Evolutionary conservation across 2,797 vertebrate species (phyloP), one percentile per base, ranked within the genome.

Genomic region (Phataginus tetradactyla): DNA sequence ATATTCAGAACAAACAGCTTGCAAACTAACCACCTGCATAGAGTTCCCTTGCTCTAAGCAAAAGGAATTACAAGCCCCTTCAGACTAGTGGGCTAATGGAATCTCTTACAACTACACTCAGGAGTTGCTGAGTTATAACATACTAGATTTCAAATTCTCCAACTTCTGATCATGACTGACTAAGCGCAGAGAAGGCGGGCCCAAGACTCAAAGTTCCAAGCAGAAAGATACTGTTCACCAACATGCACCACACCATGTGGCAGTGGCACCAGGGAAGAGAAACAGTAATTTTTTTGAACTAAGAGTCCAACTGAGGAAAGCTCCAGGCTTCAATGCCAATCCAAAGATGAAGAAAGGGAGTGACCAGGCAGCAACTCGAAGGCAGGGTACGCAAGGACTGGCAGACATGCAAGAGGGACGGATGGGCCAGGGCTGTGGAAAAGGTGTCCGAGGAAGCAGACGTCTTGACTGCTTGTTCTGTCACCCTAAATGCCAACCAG

Each of bases 51-150:
- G 64, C 68, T 94, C 93, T 94, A 96, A 97, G 93, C 0, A 57
- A 96, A 96, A 34, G 74, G 51, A 83, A 95, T 77, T 93, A 96
- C 42, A 77, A 91, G 94, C 64, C 93, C 86, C 96, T 86, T 34
- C 45, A 86, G 34, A 93, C 59, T 92, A 66, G n/a, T 0, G 1
- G 8, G 27, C 78, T 89, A n/a, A 92, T 1, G 63, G 53, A 85
- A 93, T 95, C 86, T 34, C 74, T 84, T 51, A 93, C 59, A 93
- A 87, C n/a, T 86, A 94, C 69, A 23, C 51, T 86, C 45, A 75
- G 72, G 86, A 51, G 59, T 21, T 86, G 59, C 45, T 71, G 39
- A 94, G 68, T 84, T 64, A 11, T 25, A 94, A 94, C 27, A 94
- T 53, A 53, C 15, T 86, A 37, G n/a, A 81, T n/a, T 95, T 95